Percentiles rank a stretch among this genome's conserved stretches.
Evolutionary conservation across 2,797 vertebrate genomes (phyloP).

Genomic region (Microtus obscurus): DNA sequence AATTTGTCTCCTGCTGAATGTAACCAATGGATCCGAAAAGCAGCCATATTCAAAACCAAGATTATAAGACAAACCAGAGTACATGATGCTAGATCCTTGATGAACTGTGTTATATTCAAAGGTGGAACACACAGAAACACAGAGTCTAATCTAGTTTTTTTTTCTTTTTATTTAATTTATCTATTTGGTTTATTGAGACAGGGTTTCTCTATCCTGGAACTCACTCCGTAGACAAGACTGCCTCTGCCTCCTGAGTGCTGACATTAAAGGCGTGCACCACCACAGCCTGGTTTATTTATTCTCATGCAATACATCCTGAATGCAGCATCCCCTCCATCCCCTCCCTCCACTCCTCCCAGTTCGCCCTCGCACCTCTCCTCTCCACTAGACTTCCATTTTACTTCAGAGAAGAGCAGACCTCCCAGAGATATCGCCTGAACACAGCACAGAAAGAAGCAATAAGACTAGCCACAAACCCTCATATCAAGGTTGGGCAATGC

Average conservation of each 20-base stretch:
- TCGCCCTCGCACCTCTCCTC: not conserved
- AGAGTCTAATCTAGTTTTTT: not conserved
- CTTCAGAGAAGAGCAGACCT: not conserved
- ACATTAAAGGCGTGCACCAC: too few relatives aligned
- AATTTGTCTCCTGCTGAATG: not conserved
- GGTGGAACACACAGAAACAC: too few relatives aligned
- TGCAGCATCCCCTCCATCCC: too few relatives aligned
- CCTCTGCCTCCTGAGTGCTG: too few relatives aligned
- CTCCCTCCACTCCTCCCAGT: not conserved
- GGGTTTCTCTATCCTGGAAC: too few relatives aligned
- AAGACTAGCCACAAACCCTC: not conserved
- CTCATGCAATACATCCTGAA: not conserved
- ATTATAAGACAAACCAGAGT: constrained; percentile 54
- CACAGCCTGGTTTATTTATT: too few relatives aligned
- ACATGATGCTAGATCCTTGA: not conserved
- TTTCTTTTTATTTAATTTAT: too few relatives aligned
- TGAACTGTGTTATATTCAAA: not conserved
- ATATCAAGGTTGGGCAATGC: not conserved
- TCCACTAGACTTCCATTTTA: not conserved
- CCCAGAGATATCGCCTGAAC: not conserved
- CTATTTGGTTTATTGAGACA: too few relatives aligned
- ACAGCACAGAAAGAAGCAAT: not conserved
- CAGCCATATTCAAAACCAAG: constrained; percentile 30
- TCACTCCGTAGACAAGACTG: too few relatives aligned
- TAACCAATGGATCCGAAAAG: not conserved